Percentiles rank a stretch among this genome's conserved stretches.
These are phyloP conservation scores for Bicyclus anynana DNA, from an alignment of 1,140 invertebrate genomes.

Conservation along the genomic window DNA sequence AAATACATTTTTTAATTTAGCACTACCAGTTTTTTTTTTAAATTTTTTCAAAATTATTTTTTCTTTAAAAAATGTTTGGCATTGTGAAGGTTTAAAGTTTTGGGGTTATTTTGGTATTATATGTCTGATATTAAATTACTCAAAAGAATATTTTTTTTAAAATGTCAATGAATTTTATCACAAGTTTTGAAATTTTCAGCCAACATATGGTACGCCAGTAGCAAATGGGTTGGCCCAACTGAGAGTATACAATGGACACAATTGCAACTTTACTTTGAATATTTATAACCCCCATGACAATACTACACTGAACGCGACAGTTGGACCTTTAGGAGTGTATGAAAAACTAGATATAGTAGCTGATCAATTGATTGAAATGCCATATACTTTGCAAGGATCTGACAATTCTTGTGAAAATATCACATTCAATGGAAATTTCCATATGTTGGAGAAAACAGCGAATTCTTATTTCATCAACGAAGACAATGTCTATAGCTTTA, in stretches of 20 bases:
- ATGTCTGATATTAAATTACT: too few species aligned
- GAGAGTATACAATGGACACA: slow-evolving; percentile 60
- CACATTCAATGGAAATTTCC: slow-evolving; percentile 36
- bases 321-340: slow-evolving; percentile 46
- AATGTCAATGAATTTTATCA: too few species aligned
- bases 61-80: background rate
- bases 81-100: too few species aligned
- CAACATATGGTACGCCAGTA: slow-evolving; percentile 66
- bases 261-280: slow-evolving; percentile 57
- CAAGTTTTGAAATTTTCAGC: too few species aligned
- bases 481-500: slow-evolving; percentile 46
- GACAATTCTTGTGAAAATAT: slow-evolving; percentile 40
- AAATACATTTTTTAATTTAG: too few species aligned
- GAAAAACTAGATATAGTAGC: slow-evolving; percentile 52
- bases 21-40: too few species aligned
- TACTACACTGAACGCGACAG: slow-evolving; percentile 22
- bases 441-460: slow-evolving; percentile 52
- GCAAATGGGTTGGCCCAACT: slow-evolving; percentile 56
- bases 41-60: too few species aligned
- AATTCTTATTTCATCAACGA: slow-evolving; percentile 71
- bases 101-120: too few species aligned
- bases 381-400: slow-evolving; percentile 47
- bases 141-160: too few species aligned
- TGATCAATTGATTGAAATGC: slow-evolving; percentile 37
- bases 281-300: slow-evolving; percentile 18